Evolutionary conservation across 1,140 invertebrate species (phyloP), one percentile per base, ranked within the genome.

Genomic region (Tyrophagus putrescentiae): DNA sequence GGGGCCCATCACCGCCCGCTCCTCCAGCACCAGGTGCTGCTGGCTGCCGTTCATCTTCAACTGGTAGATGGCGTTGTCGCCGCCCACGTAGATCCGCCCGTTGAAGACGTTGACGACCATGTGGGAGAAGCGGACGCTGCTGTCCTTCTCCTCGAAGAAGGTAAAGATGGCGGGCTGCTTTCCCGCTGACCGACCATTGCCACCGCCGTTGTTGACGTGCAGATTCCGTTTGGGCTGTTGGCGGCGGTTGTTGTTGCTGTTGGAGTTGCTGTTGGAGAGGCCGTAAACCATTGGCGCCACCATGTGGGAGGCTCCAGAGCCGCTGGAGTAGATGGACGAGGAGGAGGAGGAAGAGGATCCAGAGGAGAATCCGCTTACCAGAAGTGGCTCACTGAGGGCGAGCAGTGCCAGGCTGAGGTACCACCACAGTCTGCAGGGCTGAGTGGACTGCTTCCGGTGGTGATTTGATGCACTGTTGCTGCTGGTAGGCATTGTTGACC

Each of bases 31-130:
- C 45, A 98, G 75, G 68, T 93, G 85, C 5, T 85, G 81, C 18
- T 87, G 85, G 7, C 21, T 25, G 7, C 7, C 7, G 18, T 48
- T 48, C 25, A 54, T 23, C 9, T 54, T 54, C 16, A 98, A 77
- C 73, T 94, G 89, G 72, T 91, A 96, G 32, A 98, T 78, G 54
- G 81, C 77, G 75, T 98, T 98, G 7, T 94, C 86, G 34, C 86
- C 92, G 53, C 92, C 93, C 48, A 97, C 80, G 76, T 89, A 97
- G 9, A 96, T 79, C 41, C 87, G 78, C 33, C 88, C 89, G 16
- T 87, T 92, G 72, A 88, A 85, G 70, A 84, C 87, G 72, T 95
- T 87, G 60, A 94, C 84, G 29, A 88, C 84, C 62, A 95, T 76
- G 73, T 94, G 88, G 72, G 89, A 71, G 61, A 77, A 76, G 39